These are phyloP conservation scores for Cerceris ruficornis DNA, from an alignment of 2,888 invertebrate species.

Conservation along the genomic window DNA sequence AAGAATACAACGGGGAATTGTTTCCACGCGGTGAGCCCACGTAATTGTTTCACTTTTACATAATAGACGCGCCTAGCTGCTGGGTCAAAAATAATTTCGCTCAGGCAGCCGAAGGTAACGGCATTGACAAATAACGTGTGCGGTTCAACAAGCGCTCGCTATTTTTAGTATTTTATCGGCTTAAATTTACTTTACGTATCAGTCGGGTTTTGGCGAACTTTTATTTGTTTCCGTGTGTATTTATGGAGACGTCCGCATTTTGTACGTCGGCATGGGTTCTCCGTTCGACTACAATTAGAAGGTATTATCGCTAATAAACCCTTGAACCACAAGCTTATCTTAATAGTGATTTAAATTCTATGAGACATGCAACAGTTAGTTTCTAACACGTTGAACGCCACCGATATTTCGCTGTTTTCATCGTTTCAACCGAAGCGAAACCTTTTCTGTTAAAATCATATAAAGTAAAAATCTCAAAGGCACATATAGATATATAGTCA, in stretches of 20 bases:
- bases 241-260: conserved; percentile 7
- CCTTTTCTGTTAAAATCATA: too few species aligned
- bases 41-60: background rate
- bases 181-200: conserved; percentile 57
- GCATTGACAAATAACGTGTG: conserved; percentile 41
- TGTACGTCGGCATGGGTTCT: background rate
- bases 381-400: too few species aligned
- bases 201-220: conserved; percentile 36
- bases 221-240: conserved; percentile 33
- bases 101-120: conserved; percentile 27
- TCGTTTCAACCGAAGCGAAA: too few species aligned
- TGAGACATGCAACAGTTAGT: too few species aligned
- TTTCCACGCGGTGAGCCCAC: background rate
- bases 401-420: too few species aligned
- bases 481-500: too few species aligned
- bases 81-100: conserved; percentile 38
- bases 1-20: background rate
- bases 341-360: too few species aligned
- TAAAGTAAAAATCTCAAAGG: too few species aligned
- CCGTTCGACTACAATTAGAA: background rate
- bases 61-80: conserved; percentile 4
- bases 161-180: conserved; percentile 59
- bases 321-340: too few species aligned
- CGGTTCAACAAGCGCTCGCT: conserved; percentile 38
- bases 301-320: too few species aligned